Percentiles rank a stretch among this genome's conserved stretches.
Conservation (phyloP, 1,140 invertebrate genomes). For the Drosophila kanapiae region DNA sequence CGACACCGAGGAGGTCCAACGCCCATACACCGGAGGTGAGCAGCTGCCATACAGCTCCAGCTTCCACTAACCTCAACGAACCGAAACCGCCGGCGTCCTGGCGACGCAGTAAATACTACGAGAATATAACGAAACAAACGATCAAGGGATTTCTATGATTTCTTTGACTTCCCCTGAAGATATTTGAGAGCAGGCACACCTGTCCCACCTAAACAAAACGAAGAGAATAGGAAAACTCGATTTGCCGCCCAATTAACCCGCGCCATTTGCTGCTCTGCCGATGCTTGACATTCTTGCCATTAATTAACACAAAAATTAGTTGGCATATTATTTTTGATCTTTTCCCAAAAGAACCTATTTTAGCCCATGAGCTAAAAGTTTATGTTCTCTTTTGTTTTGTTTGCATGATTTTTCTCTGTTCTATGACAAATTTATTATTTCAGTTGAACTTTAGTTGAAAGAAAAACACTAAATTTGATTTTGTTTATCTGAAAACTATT, state of each 20-base stretch:
- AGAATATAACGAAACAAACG: constrained; percentile 86
- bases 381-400: constrained; percentile 28
- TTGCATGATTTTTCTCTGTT: constrained; percentile 59
- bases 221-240: constrained; percentile 4
- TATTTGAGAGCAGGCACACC: constrained; percentile 3
- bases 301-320: constrained; percentile 53
- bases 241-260: constrained; percentile 64
- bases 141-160: constrained; percentile 85
- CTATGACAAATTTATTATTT: constrained; percentile 44
- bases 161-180: neutral
- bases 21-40: constrained; percentile 82
- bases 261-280: constrained; percentile 67
- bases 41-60: constrained; percentile 36
- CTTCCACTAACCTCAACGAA: constrained; percentile 55
- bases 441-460: constrained; percentile 27
- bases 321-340: constrained; percentile 55
- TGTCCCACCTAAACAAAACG: constrained; percentile 8
- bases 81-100: constrained; percentile 69
- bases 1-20: constrained; percentile 39
- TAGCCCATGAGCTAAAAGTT: constrained; percentile 55
- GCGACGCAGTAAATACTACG: constrained; percentile 85
- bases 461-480: constrained; percentile 3
- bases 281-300: constrained; percentile 67
- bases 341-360: constrained; percentile 51
- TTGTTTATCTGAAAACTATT: constrained; percentile 3